phyloP scores from a whole-genome alignment of 2,888 invertebrate species.

The Urechis unicinctus region DNA sequence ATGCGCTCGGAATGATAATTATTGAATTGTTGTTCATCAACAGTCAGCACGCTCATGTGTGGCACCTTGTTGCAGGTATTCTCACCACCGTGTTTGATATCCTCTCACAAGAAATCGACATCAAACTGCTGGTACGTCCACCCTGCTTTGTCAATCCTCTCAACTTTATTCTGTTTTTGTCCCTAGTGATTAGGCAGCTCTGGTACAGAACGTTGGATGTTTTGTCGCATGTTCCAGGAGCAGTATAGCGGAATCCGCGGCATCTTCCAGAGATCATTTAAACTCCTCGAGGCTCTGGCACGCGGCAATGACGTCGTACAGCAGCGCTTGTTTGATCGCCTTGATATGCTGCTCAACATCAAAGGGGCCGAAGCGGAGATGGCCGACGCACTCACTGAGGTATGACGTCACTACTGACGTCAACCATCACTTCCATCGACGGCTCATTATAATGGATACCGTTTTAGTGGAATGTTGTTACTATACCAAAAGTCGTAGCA shows the following conservation, averaged over 20 bases:
- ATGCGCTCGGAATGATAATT: too few species aligned
- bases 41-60: too few species aligned
- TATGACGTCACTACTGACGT: conserved; percentile 1
- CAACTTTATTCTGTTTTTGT: too few species aligned
- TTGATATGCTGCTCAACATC: conserved; percentile 38
- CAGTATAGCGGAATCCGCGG: conserved; percentile 37
- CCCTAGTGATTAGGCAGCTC: too few species aligned
- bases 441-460: too few species aligned
- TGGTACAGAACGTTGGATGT: too few species aligned
- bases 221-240: too few species aligned
- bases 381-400: conserved; percentile 36
- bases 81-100: conserved; percentile 43
- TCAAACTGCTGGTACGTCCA: conserved; percentile 36
- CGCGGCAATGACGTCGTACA: conserved; percentile 39
- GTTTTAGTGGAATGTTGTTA: too few species aligned
- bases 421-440: background rate
- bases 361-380: conserved; percentile 40
- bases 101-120: conserved; percentile 41
- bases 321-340: conserved; percentile 40
- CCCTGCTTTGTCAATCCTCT: too few species aligned
- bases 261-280: conserved; percentile 39
- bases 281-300: conserved; percentile 34
- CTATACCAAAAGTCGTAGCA: too few species aligned
- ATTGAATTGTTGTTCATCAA: too few species aligned
- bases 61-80: conserved; percentile 28